A percentile compares a stretch with the other conserved stretches of the same genome.
Evolutionary conservation across 2,113 vertebrate species (phyloP).

Genomic region (Pipra filicauda): DNA sequence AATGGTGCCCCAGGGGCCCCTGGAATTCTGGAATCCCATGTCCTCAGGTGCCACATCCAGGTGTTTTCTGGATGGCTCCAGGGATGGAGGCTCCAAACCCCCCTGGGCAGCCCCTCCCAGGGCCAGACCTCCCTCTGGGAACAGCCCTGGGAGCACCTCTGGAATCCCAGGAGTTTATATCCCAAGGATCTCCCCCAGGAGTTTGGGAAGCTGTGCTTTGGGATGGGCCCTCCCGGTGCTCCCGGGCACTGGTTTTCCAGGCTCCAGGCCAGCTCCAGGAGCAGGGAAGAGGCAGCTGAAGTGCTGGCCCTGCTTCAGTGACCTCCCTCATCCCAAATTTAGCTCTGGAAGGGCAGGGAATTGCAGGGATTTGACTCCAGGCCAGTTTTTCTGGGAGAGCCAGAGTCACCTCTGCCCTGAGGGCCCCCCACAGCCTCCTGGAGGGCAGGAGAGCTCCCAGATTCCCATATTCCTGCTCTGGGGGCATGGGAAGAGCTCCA

Average conservation of each 20-base stretch:
- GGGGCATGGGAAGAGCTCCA: background rate
- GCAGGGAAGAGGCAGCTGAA: conserved; percentile 44
- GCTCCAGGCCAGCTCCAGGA: conserved; percentile 2
- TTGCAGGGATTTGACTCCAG: background rate
- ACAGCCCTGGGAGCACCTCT: no score
- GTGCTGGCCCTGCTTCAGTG: background rate
- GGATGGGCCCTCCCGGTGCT: background rate
- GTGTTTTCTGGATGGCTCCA: background rate
- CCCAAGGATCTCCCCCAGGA: background rate
- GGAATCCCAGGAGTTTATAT: background rate
- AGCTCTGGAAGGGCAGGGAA: conserved; percentile 15
- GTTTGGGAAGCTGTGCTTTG: background rate
- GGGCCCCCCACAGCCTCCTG: background rate
- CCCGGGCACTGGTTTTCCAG: conserved; percentile 11
- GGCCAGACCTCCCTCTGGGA: no score
- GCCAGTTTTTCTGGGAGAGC: background rate
- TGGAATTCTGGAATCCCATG: background rate
- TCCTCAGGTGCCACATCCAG: background rate
- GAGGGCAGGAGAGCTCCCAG: background rate
- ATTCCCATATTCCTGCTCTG: background rate
- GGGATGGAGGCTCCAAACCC: background rate
- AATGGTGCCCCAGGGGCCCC: background rate
- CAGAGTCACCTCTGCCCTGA: accelerated
- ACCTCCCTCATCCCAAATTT: conserved; percentile 43
- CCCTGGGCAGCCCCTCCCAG: background rate